Conservation (phyloP, 2,888 invertebrate genomes). For the Thymelicus acteon region DNA sequence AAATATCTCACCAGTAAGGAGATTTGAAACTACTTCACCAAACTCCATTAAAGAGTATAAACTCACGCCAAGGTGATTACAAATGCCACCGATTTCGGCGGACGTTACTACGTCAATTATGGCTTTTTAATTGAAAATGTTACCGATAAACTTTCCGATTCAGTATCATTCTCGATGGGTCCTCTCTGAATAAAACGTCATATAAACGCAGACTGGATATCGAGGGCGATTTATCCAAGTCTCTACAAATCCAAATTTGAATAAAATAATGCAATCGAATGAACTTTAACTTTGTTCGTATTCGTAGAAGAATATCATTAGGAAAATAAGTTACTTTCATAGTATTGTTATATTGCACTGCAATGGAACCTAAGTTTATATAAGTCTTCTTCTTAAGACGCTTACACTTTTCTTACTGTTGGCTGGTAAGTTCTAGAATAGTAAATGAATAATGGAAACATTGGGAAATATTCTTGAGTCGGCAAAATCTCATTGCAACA, state of each 20-base stretch:
- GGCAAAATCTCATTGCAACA: not conserved
- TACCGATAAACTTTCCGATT: constrained; percentile 54
- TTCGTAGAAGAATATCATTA: constrained; percentile 35
- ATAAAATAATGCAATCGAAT: constrained; percentile 37
- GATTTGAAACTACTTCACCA: constrained; percentile 82
- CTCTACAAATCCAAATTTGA: constrained; percentile 33
- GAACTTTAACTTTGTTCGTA: constrained; percentile 36
- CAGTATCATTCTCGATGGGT: constrained; percentile 29
- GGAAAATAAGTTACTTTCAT: constrained; percentile 29
- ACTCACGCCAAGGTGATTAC: constrained; percentile 78
- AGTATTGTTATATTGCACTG: constrained; percentile 21
- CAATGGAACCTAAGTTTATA: constrained; percentile 28
- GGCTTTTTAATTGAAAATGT: constrained; percentile 77
- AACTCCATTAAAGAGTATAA: constrained; percentile 84
- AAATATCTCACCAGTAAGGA: constrained; percentile 83
- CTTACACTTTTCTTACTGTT: constrained; percentile 29
- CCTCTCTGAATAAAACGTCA: constrained; percentile 42
- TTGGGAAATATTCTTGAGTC: constrained; percentile 5
- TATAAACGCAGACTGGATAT: constrained; percentile 40
- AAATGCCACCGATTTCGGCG: constrained; percentile 77
- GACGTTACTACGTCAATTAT: constrained; percentile 74
- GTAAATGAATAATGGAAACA: constrained; percentile 21
- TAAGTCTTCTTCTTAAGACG: constrained; percentile 30
- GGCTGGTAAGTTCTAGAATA: constrained; percentile 30
- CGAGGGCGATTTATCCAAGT: constrained; percentile 34